A percentile compares a stretch with the other conserved stretches of the same genome.
phyloP scores from a whole-genome alignment of 1,140 invertebrate genomes.

The Drosophila busckii region DNA sequence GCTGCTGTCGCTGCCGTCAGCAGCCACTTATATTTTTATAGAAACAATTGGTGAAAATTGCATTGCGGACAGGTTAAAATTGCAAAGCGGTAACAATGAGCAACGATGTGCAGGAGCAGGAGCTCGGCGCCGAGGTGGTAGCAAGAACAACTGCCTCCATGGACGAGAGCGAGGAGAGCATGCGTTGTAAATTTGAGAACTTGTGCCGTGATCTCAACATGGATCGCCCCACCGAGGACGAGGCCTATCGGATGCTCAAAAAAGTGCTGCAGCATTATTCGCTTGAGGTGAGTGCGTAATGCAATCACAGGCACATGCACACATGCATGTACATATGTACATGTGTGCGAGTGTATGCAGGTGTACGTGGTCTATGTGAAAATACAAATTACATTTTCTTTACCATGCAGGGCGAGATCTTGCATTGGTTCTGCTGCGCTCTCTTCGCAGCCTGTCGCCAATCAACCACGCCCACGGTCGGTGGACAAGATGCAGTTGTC shows the following conservation, averaged over 20 bases:
- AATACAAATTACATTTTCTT: not conserved
- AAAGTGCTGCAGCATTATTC: slow-evolving; percentile 56
- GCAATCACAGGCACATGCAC: not conserved
- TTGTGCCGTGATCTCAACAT: slow-evolving; percentile 74
- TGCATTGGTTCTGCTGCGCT: slow-evolving; percentile 97
- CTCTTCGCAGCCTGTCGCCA: slow-evolving; percentile 94
- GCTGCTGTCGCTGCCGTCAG: slow-evolving; percentile 20
- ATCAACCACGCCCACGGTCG: slow-evolving; percentile 89
- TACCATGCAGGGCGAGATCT: slow-evolving; percentile 88
- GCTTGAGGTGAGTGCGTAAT: slow-evolving; percentile 55
- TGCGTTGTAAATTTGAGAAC: slow-evolving; percentile 50
- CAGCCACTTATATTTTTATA: slow-evolving; percentile 15
- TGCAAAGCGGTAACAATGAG: slow-evolving; percentile 25
- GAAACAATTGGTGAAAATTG: slow-evolving; percentile 5
- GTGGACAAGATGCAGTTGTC: slow-evolving; percentile 83
- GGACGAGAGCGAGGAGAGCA: slow-evolving; percentile 44
- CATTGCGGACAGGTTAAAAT: not conserved
- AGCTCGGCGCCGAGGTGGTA: slow-evolving; percentile 57
- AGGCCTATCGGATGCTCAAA: slow-evolving; percentile 49
- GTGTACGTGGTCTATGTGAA: not conserved
- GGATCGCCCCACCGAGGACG: slow-evolving; percentile 66
- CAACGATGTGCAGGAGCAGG: slow-evolving; percentile 53
- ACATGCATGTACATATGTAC: not conserved
- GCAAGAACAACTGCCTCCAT: slow-evolving; percentile 26
- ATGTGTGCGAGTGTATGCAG: no score